Percentiles rank a stretch among this genome's conserved stretches.
phyloP scores from a whole-genome alignment of 2,888 invertebrate genomes.

The Sphinx pinastri region DNA sequence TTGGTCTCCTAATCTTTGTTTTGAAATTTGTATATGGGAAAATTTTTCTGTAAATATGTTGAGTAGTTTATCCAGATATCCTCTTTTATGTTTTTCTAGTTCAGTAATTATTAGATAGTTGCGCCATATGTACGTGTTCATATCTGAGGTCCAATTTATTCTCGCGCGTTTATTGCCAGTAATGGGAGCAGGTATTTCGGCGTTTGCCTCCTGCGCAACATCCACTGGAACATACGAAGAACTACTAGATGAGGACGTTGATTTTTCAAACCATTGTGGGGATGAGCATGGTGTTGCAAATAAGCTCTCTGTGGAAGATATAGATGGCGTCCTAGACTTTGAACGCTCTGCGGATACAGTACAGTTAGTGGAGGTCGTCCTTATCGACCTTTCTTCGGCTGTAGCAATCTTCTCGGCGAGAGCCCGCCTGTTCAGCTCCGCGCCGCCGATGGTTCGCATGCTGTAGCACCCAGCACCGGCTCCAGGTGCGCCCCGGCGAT shows the following conservation, averaged over 20 bases:
- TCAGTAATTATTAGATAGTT: not conserved
- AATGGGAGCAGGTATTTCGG: not conserved
- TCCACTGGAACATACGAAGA: not conserved
- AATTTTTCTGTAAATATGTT: too few species aligned
- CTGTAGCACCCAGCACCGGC: not conserved
- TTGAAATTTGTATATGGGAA: too few species aligned
- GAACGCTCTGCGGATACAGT: not conserved
- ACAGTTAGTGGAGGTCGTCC: not conserved
- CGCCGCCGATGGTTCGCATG: constrained; percentile 3
- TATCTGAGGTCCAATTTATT: too few species aligned
- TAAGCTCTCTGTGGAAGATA: too few species aligned
- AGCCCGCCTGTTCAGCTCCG: constrained; percentile 3
- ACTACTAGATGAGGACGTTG: not conserved
- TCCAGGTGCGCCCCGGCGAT: too few species aligned
- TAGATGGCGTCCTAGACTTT: not conserved
- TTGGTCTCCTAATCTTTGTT: too few species aligned
- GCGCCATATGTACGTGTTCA: too few species aligned
- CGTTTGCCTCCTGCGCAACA: not conserved
- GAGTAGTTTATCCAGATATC: not conserved
- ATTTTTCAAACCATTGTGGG: not conserved
- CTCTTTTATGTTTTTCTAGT: not conserved
- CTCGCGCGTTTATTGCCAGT: not conserved
- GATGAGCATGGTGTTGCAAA: not conserved
- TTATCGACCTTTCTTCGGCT: not conserved
- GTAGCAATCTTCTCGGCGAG: not conserved